These are phyloP conservation scores for Sorex fumeus DNA, from an alignment of 2,113 vertebrate genomes.

Conservation along the genomic window DNA sequence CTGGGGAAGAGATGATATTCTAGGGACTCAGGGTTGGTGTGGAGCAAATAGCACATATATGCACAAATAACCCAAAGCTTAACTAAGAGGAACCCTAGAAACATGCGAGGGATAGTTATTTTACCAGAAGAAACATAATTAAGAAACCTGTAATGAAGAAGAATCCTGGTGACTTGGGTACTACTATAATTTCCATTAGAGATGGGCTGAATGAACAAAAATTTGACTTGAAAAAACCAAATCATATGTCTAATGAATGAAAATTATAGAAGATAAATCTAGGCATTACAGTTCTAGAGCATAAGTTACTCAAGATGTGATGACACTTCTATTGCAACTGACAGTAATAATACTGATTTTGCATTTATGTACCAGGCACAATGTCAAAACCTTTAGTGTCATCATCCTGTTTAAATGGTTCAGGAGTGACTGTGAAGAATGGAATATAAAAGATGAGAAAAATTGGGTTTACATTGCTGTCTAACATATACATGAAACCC, in stretches of 20 bases:
- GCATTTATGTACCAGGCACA: neutral
- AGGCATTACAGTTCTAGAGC: neutral
- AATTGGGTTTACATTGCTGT: neutral
- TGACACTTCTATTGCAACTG: neutral
- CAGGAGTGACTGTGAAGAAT: neutral
- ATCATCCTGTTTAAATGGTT: neutral
- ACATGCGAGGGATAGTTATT: neutral
- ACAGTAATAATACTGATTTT: neutral
- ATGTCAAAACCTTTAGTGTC: neutral
- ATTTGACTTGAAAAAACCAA: neutral
- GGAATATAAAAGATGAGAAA: neutral
- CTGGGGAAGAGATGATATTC: too few relatives aligned
- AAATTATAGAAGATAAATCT: neutral
- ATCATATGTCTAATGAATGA: neutral
- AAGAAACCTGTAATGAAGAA: neutral
- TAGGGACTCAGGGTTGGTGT: neutral
- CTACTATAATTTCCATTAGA: neutral
- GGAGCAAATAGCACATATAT: slow-evolving; percentile 15
- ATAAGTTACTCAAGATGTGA: neutral
- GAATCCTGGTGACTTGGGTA: neutral
- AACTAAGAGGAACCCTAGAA: neutral
- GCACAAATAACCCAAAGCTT: too few relatives aligned
- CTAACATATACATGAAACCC: neutral
- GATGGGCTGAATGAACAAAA: neutral
- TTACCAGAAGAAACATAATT: neutral